These are phyloP conservation scores for Apeltes quadracus DNA, from an alignment of 2,113 vertebrate genomes.

Conservation along the genomic window DNA sequence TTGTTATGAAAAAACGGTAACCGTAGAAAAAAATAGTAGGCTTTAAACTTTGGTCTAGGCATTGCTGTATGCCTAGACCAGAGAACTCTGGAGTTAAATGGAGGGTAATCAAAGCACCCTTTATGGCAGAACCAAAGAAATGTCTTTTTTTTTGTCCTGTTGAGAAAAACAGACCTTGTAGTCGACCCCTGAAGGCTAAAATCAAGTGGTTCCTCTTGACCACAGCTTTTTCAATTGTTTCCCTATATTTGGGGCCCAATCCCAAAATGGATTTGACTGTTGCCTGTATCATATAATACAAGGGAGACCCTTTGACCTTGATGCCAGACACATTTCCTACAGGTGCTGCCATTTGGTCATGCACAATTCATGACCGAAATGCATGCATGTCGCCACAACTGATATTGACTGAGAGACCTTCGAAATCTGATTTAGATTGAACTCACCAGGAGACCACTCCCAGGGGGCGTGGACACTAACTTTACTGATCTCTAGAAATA, in stretches of 20 bases:
- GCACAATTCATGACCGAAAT: too few species aligned
- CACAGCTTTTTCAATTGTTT: neutral
- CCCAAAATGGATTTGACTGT: neutral
- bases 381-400: too few species aligned
- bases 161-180: conserved; percentile 33
- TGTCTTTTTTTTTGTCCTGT: conserved; percentile 26
- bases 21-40: neutral
- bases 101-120: conserved; percentile 49
- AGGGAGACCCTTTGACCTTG: neutral
- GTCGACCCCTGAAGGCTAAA: conserved; percentile 28
- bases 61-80: too few species aligned
- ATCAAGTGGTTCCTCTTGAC: conserved; percentile 11
- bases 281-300: neutral
- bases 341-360: neutral
- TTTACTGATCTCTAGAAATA: too few species aligned
- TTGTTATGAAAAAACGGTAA: neutral
- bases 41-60: neutral
- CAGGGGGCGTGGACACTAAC: too few species aligned
- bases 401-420: too few species aligned
- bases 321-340: neutral
- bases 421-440: too few species aligned
- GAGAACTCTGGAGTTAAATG: conserved; percentile 47
- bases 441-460: too few species aligned
- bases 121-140: conserved; percentile 34
- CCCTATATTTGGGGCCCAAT: neutral